A percentile compares a stretch with the other conserved stretches of the same genome.
phyloP scores from a whole-genome alignment of 1,140 invertebrate genomes.

The Capitella teleta region DNA sequence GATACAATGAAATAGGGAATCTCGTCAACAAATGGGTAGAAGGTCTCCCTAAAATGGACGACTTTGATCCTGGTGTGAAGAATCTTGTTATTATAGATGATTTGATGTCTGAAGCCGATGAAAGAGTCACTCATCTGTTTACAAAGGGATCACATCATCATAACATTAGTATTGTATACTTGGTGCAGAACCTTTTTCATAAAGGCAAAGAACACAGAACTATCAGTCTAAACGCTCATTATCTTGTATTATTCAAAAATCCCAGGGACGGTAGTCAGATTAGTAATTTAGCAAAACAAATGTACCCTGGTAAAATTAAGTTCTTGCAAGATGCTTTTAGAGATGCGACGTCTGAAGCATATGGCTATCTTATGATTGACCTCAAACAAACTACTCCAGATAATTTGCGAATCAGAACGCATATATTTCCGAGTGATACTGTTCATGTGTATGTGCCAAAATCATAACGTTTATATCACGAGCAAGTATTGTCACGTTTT shows the following conservation, averaged over 20 bases:
- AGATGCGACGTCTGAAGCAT: neutral
- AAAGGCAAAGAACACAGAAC: neutral
- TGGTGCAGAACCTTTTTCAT: neutral
- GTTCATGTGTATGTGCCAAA: neutral
- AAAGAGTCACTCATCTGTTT: neutral
- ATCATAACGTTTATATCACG: too few relatives aligned
- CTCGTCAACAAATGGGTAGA: too few relatives aligned
- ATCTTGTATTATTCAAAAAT: neutral
- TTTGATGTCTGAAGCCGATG: neutral
- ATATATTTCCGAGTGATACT: neutral
- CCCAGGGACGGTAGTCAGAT: neutral
- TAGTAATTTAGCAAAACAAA: neutral
- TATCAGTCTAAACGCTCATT: neutral
- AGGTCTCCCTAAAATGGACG: neutral
- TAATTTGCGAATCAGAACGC: neutral
- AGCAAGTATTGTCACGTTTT: too few relatives aligned
- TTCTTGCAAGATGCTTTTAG: neutral
- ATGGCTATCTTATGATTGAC: neutral
- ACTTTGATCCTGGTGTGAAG: neutral
- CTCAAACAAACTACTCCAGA: neutral
- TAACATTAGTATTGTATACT: neutral
- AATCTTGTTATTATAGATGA: neutral
- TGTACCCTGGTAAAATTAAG: neutral
- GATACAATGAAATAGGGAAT: too few relatives aligned
- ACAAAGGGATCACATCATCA: neutral